phyloP scores from a whole-genome alignment of 1,140 invertebrate genomes.

The Scaptodrosophila lebanonensis region DNA sequence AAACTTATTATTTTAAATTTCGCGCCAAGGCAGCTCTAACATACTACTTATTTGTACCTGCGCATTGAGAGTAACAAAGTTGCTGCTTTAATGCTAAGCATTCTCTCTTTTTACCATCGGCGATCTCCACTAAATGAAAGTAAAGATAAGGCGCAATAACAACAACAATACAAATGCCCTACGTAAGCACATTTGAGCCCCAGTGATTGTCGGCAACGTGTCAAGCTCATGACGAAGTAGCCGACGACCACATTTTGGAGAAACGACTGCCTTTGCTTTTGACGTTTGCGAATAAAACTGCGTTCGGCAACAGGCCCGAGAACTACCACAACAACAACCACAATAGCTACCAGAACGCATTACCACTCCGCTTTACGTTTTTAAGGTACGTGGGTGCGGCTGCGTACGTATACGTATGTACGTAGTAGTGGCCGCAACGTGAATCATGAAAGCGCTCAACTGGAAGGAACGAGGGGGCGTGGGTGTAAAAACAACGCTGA shows the following conservation, averaged over 20 bases:
- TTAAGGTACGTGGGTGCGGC: constrained; percentile 37
- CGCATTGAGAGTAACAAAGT: no score
- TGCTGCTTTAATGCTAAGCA: no score
- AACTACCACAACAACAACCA: no score
- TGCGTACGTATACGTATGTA: neutral
- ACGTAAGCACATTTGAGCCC: constrained; percentile 11
- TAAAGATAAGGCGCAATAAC: constrained; percentile 66
- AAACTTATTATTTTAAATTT: no score
- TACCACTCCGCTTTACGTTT: constrained; percentile 8
- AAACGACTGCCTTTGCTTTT: constrained; percentile 12
- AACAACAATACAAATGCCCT: constrained; percentile 41
- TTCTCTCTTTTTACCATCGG: no score
- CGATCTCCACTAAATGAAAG: constrained; percentile 59
- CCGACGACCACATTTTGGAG: neutral
- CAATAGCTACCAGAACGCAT: no score
- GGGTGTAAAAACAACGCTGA: neutral
- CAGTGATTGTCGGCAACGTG: constrained; percentile 11
- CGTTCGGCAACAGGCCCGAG: constrained; percentile 11
- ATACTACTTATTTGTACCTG: no score
- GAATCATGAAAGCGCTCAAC: constrained; percentile 29
- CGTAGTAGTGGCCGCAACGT: constrained; percentile 11
- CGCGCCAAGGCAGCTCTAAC: no score
- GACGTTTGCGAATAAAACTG: neutral
- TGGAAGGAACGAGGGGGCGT: no score
- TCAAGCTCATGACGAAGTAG: constrained; percentile 29